These are phyloP conservation scores for Fulica atra DNA, from an alignment of 2,113 vertebrate genomes.

Conservation along the genomic window DNA sequence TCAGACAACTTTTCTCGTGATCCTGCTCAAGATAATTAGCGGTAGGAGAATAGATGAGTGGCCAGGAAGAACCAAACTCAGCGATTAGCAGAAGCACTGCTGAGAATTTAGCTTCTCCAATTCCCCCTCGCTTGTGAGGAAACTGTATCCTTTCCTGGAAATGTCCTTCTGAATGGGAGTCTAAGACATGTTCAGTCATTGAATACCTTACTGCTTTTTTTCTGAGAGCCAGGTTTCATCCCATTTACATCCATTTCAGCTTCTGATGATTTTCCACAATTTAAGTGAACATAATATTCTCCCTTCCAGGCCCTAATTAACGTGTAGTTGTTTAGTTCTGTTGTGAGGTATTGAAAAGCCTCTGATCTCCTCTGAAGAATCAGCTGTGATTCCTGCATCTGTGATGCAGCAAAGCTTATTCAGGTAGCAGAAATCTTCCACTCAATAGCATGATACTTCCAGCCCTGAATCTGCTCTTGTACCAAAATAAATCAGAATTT, in stretches of 20 bases:
- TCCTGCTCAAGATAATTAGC: background rate
- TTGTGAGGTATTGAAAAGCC: background rate
- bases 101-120: background rate
- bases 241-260: background rate
- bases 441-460: background rate
- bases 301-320: background rate
- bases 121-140: background rate
- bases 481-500: background rate
- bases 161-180: background rate
- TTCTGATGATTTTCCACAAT: background rate
- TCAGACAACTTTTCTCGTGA: background rate
- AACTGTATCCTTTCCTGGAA: background rate
- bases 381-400: background rate
- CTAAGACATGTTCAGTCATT: background rate
- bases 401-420: background rate
- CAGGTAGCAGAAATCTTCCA: background rate
- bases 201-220: background rate
- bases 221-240: background rate
- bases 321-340: background rate
- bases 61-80: background rate
- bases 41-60: background rate
- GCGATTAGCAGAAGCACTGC: background rate
- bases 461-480: background rate
- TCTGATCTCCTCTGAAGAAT: background rate
- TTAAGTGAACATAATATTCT: background rate